Percentiles rank a stretch among this genome's conserved stretches.
Evolutionary conservation across 2,113 vertebrate genomes (phyloP).

Genomic region (Xiphophorus maculatus): DNA sequence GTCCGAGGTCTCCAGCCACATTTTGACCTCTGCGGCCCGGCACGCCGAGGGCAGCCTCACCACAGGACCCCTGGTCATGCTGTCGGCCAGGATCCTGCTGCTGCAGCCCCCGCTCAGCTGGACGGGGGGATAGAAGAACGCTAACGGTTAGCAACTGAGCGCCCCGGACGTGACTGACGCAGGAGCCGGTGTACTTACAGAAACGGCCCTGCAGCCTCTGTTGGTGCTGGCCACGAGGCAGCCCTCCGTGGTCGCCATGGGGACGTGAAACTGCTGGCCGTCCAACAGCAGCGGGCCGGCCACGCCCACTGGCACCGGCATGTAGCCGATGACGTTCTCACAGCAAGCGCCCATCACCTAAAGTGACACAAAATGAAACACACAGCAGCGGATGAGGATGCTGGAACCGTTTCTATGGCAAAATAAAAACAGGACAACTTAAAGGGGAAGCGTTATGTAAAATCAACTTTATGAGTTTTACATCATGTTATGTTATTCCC

Average conservation of each 20-base stretch:
- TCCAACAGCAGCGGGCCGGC: conserved; percentile 91
- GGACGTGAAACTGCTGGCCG: conserved; percentile 88
- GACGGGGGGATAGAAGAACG: conserved; percentile 9
- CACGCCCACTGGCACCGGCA: conserved; percentile 97
- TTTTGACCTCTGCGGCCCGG: conserved; percentile 92
- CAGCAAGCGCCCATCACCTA: conserved; percentile 97
- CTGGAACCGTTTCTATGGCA: not conserved
- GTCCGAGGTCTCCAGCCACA: conserved; percentile 89
- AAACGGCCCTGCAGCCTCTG: conserved; percentile 92
- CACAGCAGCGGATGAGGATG: not conserved
- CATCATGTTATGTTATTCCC: too few species aligned
- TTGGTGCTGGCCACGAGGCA: conserved; percentile 97
- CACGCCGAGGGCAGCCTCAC: conserved; percentile 91
- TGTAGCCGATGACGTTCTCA: conserved; percentile 96
- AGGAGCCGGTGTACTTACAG: conserved; percentile 77
- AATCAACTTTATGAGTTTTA: too few species aligned
- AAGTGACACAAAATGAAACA: not conserved
- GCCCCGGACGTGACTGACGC: too few species aligned
- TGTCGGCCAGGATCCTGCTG: conserved; percentile 90
- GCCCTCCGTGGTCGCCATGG: conserved; percentile 97
- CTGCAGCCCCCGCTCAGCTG: conserved; percentile 91
- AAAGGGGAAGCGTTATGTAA: too few species aligned
- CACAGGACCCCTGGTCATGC: conserved; percentile 95
- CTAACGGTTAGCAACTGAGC: not conserved
- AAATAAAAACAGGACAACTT: not conserved